Evolutionary conservation across 2,888 invertebrate species (phyloP).

Genomic region (Isoperla grammatica): DNA sequence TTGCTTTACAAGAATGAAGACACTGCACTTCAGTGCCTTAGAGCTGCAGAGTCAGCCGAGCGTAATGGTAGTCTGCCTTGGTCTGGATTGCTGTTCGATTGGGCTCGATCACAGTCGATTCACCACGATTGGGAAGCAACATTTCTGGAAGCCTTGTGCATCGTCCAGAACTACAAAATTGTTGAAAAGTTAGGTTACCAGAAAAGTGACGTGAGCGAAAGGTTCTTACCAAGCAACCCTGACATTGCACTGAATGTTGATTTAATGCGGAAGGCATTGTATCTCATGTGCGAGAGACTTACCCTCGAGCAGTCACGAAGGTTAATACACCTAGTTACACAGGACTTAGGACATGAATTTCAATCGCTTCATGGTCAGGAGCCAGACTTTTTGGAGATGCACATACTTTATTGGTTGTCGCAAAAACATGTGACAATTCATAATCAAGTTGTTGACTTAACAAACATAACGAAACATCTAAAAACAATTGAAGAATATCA

Average conservation of each 20-base stretch:
- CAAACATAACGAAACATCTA: conserved; percentile 7
- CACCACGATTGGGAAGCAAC: conserved; percentile 46
- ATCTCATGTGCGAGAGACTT: conserved; percentile 45
- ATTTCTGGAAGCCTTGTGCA: conserved; percentile 49
- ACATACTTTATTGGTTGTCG: conserved; percentile 39
- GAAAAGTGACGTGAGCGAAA: conserved; percentile 35
- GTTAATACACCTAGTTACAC: conserved; percentile 32
- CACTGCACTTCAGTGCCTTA: conserved; percentile 24
- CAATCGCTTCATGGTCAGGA: conserved; percentile 32
- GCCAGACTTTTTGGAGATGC: conserved; percentile 38
- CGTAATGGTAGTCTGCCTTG: conserved; percentile 5
- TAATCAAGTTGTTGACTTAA: conserved; percentile 25
- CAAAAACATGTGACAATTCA: conserved; percentile 34
- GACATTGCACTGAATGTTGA: conserved; percentile 42
- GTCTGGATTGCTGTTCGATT: conserved; percentile 22
- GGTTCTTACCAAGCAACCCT: conserved; percentile 41
- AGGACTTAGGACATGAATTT: conserved; percentile 33
- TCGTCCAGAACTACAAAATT: conserved; percentile 45
- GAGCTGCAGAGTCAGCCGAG: conserved; percentile 13
- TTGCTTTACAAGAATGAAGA: conserved; percentile 25
- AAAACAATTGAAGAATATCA: conserved; percentile 17
- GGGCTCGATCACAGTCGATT: conserved; percentile 17
- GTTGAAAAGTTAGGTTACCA: conserved; percentile 43
- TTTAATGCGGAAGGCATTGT: conserved; percentile 45
- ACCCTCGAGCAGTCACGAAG: conserved; percentile 37